Evolutionary conservation across 1,140 invertebrate genomes (phyloP).

Genomic region (Wiebesia pumilae): DNA sequence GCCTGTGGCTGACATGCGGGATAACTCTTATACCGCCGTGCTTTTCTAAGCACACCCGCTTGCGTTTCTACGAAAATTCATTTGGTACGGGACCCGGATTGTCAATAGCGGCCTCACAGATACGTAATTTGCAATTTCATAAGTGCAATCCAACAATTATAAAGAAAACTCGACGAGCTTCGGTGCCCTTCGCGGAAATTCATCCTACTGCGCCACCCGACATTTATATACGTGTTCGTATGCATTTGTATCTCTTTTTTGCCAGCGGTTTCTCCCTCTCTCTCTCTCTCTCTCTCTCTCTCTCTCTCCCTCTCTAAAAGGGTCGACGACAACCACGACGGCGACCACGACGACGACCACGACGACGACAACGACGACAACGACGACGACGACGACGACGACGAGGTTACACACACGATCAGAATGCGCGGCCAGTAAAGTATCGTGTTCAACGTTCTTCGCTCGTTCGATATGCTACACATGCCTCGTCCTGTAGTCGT

Average conservation of each 20-base stretch:
- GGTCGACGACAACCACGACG: background rate
- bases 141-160: background rate
- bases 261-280: background rate
- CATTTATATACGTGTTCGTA: background rate
- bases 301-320: background rate
- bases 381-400: background rate
- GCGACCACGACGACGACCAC: no score
- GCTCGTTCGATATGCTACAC: slow-evolving; percentile 15
- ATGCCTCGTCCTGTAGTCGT: background rate
- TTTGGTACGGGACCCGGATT: background rate
- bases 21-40: background rate
- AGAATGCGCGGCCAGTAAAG: background rate
- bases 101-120: slow-evolving; percentile 13
- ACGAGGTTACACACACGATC: background rate
- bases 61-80: slow-evolving; percentile 21
- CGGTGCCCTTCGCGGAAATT: no score
- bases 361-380: background rate
- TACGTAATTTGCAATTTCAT: slow-evolving; percentile 18
- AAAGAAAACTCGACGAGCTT: background rate
- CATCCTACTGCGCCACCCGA: no score
- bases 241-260: background rate
- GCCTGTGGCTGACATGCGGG: slow-evolving; percentile 1
- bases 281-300: no score
- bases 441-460: slow-evolving; percentile 26
- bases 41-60: background rate